phyloP scores from a whole-genome alignment of 2,888 invertebrate species.

The Agapostemon virescens region DNA sequence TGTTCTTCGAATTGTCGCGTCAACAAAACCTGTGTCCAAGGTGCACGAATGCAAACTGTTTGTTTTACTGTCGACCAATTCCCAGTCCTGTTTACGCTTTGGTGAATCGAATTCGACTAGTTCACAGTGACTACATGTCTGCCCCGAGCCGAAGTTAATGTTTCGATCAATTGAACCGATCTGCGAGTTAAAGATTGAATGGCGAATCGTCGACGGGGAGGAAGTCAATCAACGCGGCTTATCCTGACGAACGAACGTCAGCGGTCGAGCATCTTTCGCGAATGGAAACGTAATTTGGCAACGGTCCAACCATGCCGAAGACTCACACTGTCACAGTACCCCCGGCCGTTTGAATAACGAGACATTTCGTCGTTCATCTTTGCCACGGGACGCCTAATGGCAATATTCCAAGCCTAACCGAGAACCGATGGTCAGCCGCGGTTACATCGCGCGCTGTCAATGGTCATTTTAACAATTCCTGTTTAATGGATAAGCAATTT shows the following conservation, averaged over 20 bases:
- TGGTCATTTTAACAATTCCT: conserved; percentile 21
- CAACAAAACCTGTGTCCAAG: background rate
- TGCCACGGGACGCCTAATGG: conserved; percentile 28
- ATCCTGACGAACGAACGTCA: background rate
- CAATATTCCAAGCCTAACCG: conserved; percentile 45
- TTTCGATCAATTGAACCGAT: background rate
- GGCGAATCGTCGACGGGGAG: background rate
- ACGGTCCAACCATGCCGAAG: conserved; percentile 1
- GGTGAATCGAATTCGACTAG: background rate
- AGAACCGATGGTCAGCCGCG: conserved; percentile 15
- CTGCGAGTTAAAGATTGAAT: background rate
- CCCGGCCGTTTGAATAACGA: conserved; percentile 4
- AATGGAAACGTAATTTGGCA: conserved; percentile 28
- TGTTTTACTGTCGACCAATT: background rate
- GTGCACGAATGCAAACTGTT: background rate
- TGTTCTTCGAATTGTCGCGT: background rate
- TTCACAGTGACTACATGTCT: background rate
- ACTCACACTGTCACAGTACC: conserved; percentile 8
- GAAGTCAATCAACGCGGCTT: background rate
- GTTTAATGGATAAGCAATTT: conserved; percentile 22
- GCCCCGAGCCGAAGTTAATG: background rate
- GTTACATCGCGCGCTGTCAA: background rate
- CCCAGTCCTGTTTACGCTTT: background rate
- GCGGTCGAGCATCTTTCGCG: background rate
- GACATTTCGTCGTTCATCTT: conserved; percentile 25